Evolutionary conservation across 2,888 invertebrate genomes (phyloP), one percentile per base, ranked within the genome.

Genomic region (Germaria angustata): DNA sequence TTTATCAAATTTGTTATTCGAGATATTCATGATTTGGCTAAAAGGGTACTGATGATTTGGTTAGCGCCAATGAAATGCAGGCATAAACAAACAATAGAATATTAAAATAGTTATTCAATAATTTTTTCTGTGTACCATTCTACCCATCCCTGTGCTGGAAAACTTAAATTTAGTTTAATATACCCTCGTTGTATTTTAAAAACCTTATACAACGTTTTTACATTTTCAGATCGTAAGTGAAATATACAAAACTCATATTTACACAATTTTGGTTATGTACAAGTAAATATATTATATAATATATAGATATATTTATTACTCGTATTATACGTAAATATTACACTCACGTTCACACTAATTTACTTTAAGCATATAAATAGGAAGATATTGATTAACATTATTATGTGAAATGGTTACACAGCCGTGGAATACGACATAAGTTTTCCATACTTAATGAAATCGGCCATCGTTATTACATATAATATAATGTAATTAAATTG

Each of bases 331-430:
- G 22, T 32, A 28, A 49, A 39, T 41, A 68, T 51, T 59, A 49
- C 49, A 44, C n/a, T 28, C 15, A 55, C 57, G 36, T 63, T 55
- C 46, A 63, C 55, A 65, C 65, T 65, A 66, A 80, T 80, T 68
- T 73, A 68, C 44, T 55, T 72, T 66, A 65, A 53, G 66, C 46
- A 41, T 32, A 55, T 68, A 61, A 73, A 46, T 73, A 53, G 22
- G 63, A 68, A 49, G 53, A 39, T n/a, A 63, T 73, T 80, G 59
- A 80, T 73, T 63, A 68, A 49, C 36, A 49, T 77, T 68, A 51
- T 61, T 68, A 17, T n/a, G 55, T 65, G 44, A 34, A 44, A 59
- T 39, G 13, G 17, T 20, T 8, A 49, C 13, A 39, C 51, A 68
- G 17, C 41, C 15, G 22, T 8, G 11, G n/a, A 41, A 13, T 41